Evolutionary conservation across 2,888 invertebrate genomes (phyloP).

Genomic region (Peribatodes rhomboidaria): DNA sequence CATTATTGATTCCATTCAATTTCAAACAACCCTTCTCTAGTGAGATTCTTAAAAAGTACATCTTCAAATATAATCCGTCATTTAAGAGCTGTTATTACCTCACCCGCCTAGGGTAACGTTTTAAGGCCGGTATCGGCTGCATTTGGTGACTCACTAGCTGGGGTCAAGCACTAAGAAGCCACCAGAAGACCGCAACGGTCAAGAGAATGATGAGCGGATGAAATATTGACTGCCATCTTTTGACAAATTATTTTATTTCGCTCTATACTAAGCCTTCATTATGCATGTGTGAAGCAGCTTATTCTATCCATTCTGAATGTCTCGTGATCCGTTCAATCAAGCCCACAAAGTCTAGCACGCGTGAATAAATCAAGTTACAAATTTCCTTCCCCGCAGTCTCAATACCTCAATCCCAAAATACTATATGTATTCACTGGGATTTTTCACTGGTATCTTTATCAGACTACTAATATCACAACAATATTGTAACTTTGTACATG

Average conservation of each 20-base stretch:
- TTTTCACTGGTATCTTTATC: slow-evolving; percentile 50
- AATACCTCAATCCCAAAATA: slow-evolving; percentile 53
- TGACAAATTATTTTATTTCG: no score
- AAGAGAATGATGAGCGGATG: not conserved
- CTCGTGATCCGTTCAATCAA: slow-evolving; percentile 39
- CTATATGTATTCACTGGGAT: slow-evolving; percentile 51
- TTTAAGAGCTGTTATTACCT: no score
- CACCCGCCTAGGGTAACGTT: no score
- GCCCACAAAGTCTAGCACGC: slow-evolving; percentile 36
- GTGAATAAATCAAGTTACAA: slow-evolving; percentile 62
- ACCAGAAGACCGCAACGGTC: not conserved
- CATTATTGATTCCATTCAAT: not conserved
- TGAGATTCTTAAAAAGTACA: not conserved
- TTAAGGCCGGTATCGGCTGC: no score
- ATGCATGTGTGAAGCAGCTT: not conserved
- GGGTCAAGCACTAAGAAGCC: no score
- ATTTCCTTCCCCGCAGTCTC: slow-evolving; percentile 52
- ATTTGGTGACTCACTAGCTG: no score
- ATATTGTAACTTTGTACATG: slow-evolving; percentile 70
- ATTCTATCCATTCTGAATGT: slow-evolving; percentile 33
- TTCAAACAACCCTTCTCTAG: not conserved
- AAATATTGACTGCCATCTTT: not conserved
- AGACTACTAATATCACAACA: slow-evolving; percentile 62
- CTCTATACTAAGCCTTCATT: not conserved
- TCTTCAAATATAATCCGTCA: no score